phyloP scores from a whole-genome alignment of 2,888 invertebrate species.

The Andrena haemorrhoa region DNA sequence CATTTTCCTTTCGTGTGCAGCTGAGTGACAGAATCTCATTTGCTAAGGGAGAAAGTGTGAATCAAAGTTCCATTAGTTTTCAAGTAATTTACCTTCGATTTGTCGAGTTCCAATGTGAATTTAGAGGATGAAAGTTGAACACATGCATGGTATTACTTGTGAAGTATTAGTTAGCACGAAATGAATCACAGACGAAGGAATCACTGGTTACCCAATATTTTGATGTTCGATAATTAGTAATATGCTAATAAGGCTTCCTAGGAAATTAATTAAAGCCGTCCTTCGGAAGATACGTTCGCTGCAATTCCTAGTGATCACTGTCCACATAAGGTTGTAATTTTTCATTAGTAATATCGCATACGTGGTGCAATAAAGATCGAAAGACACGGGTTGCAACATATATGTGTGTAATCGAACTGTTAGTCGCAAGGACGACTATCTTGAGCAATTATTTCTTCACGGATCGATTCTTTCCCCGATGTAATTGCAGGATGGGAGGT shows the following conservation, averaged over 20 bases:
- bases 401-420: constrained; percentile 38
- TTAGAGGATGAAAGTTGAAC: not conserved
- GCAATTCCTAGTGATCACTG: constrained; percentile 23
- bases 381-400: constrained; percentile 31
- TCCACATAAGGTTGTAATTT: constrained; percentile 4
- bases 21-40: constrained; percentile 8
- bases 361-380: constrained; percentile 23
- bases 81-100: constrained; percentile 3
- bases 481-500: constrained; percentile 30
- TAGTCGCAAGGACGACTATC: constrained; percentile 36
- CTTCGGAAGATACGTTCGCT: not conserved
- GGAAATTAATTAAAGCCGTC: not conserved
- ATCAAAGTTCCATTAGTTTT: constrained; percentile 15
- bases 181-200: not conserved
- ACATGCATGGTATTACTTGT: not conserved
- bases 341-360: constrained; percentile 8
- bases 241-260: not conserved
- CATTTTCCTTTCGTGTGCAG: not conserved
- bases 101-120: not conserved
- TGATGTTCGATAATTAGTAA: constrained; percentile 24
- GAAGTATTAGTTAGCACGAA: not conserved
- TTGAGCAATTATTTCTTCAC: constrained; percentile 40
- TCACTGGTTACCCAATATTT: constrained; percentile 23
- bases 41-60: not conserved
- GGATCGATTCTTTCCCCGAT: constrained; percentile 44